Evolutionary conservation across 2,797 vertebrate genomes (phyloP).

Genomic region (Lacerta viridis): DNA sequence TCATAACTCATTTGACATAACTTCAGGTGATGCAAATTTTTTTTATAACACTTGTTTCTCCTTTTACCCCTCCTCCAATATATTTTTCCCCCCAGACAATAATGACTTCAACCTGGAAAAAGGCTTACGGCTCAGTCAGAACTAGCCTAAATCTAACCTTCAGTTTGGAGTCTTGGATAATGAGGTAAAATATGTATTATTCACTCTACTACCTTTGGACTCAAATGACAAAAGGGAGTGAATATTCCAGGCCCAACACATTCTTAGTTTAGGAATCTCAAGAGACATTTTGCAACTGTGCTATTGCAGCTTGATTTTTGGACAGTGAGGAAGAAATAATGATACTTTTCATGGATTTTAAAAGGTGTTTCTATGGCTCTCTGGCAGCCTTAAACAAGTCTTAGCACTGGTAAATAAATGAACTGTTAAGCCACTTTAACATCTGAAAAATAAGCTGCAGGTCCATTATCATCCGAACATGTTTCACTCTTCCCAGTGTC

Average conservation of each 20-base stretch:
- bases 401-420: conserved; percentile 51
- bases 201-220: conserved; percentile 46
- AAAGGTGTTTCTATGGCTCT: conserved; percentile 40
- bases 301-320: conserved; percentile 45
- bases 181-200: conserved; percentile 65
- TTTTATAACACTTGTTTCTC: conserved; percentile 59
- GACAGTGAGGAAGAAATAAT: conserved; percentile 50
- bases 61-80: conserved; percentile 25
- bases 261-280: conserved; percentile 48
- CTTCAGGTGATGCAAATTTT: conserved; percentile 55
- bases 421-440: conserved; percentile 35
- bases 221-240: conserved; percentile 57
- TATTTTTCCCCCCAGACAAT: conserved; percentile 60
- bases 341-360: conserved; percentile 35
- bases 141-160: conserved; percentile 62
- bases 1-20: conserved; percentile 66
- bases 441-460: conserved; percentile 1
- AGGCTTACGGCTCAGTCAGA: conserved; percentile 54
- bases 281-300: conserved; percentile 35
- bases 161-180: conserved; percentile 61
- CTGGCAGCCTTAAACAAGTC: conserved; percentile 51
- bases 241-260: conserved; percentile 56
- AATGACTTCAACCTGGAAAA: conserved; percentile 61
- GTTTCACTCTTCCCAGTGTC: conserved; percentile 36
- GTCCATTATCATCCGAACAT: not conserved